phyloP scores from a whole-genome alignment of 2,888 invertebrate genomes.

The Autographa gamma region DNA sequence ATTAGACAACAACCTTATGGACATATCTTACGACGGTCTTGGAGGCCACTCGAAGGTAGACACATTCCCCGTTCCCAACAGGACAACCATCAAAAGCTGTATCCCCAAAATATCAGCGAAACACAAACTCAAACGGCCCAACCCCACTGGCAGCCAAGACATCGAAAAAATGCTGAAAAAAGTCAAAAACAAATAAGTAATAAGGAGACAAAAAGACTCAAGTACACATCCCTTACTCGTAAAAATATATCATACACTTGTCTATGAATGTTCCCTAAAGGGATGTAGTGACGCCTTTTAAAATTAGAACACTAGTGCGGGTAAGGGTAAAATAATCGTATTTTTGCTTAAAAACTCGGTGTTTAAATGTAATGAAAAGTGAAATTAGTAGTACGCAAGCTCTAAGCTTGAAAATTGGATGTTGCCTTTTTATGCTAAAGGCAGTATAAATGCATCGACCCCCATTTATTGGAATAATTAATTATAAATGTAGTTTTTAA shows the following conservation, averaged over 20 bases:
- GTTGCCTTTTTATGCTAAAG: slow-evolving; percentile 38
- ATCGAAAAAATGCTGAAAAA: slow-evolving; percentile 72
- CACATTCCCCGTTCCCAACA: slow-evolving; percentile 77
- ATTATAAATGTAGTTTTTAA: slow-evolving; percentile 2
- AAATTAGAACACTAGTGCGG: slow-evolving; percentile 13
- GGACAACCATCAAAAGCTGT: slow-evolving; percentile 58
- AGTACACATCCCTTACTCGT: slow-evolving; percentile 41
- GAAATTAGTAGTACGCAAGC: slow-evolving; percentile 32
- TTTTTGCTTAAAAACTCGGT: slow-evolving; percentile 38
- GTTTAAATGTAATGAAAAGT: slow-evolving; percentile 27
- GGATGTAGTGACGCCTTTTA: slow-evolving; percentile 2
- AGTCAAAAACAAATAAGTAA: slow-evolving; percentile 40
- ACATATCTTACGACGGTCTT: slow-evolving; percentile 85
- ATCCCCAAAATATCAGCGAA: slow-evolving; percentile 73
- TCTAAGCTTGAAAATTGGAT: slow-evolving; percentile 39
- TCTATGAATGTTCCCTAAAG: not conserved
- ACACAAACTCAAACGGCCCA: slow-evolving; percentile 74
- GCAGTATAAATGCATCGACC: slow-evolving; percentile 11
- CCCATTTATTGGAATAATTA: slow-evolving; percentile 13
- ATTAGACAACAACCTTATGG: slow-evolving; percentile 48
- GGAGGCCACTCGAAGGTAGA: slow-evolving; percentile 89
- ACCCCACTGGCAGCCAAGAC: slow-evolving; percentile 66
- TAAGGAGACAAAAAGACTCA: slow-evolving; percentile 3
- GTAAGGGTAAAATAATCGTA: slow-evolving; percentile 37
- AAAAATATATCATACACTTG: slow-evolving; percentile 3